Conservation (phyloP, 2,113 vertebrate species). For the Larimichthys polyactis region DNA sequence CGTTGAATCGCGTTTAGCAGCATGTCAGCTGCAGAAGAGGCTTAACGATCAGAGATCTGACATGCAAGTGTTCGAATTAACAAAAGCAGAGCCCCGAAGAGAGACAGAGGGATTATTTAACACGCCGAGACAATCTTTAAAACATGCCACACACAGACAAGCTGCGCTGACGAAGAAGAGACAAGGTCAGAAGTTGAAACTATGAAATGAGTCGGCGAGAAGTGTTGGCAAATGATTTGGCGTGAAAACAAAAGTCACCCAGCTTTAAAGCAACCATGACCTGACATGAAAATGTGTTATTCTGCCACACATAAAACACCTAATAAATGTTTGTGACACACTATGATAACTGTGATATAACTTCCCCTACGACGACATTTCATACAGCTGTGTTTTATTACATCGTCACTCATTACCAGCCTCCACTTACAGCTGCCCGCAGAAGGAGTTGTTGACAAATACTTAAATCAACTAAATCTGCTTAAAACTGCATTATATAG, state of each 20-base stretch:
- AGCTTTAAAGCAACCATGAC: neutral
- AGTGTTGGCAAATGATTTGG: neutral
- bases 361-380: neutral
- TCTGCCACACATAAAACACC: neutral
- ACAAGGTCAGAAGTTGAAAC: neutral
- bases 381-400: neutral
- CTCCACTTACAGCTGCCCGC: neutral
- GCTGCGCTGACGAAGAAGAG: neutral
- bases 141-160: neutral
- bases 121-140: neutral
- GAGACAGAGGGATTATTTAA: neutral
- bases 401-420: neutral
- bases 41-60: neutral
- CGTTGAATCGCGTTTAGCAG: neutral
- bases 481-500: neutral
- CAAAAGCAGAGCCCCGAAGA: neutral
- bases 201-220: neutral
- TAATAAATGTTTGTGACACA: neutral
- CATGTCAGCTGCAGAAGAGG: neutral
- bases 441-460: conserved; percentile 1
- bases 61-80: neutral
- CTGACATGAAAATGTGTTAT: neutral
- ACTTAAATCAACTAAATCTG: neutral
- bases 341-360: neutral
- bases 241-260: too few species aligned